Base-by-base conservation (phyloP, 2,113 vertebrate species). In the Mionectes macconnelli region DNA sequence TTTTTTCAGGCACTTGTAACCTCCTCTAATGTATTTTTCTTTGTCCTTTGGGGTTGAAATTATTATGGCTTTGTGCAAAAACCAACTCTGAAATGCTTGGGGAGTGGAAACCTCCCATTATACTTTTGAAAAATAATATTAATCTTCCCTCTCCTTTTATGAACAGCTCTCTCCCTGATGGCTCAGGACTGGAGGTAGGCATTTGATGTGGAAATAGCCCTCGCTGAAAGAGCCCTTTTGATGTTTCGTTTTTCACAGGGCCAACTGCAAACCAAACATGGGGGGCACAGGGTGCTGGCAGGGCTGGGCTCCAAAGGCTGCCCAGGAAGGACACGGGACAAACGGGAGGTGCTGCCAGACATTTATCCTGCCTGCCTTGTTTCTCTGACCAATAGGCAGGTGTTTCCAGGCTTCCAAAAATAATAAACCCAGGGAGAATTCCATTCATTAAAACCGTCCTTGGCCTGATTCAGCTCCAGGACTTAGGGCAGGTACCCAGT, bases 61-160 rank as follows among this genome's bases (percentile, higher is more conserved):
- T 78, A 93, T 82, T 90, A 89, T 76, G 62, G 31, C 83, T 90
- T 92, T 93, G 86, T 90, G 86, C 66, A 95, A 92, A 96, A 95
- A 96, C 33, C 84, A 90, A 49, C 79, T 84, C 79, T 62, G 73
- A 93, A 92, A 69, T 69, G 70, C 83, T 95, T 7, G 1, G 77
- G 89, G 83, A 92, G 83, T 93, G 83, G 73, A 96, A 96, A 93
- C 57, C 53, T 96, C 90, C 92, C 86, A 89, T 96, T 96, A 92
- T 90, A 84, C 55, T 94, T 96, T 47, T 87, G 93, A 94, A 96
- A 95, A 96, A 90, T 92, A 95, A 90, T 90, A 95, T 95, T 97
- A 96, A 94, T 95, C 88, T 96, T 92, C 75, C 57, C 52, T 93
- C 28, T 83, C 56, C 52, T 92, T 95, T 93, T 87, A 93, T 89